phyloP scores from a whole-genome alignment of 2,797 vertebrate species.

The Anableps anableps region DNA sequence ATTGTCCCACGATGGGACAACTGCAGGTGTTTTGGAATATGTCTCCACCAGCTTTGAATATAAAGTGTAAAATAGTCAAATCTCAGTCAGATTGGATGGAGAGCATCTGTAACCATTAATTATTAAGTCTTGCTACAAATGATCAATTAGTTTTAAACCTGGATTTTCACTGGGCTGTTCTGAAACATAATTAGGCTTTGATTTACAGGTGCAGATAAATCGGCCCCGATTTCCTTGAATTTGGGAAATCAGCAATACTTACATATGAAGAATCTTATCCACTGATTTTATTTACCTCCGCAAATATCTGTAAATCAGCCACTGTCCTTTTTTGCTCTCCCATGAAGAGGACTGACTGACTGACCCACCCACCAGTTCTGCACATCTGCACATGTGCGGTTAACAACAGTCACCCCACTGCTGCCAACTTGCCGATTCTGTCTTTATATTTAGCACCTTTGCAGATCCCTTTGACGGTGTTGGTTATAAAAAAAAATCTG shows the following conservation, averaged over 20 bases:
- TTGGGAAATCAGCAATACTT: background rate
- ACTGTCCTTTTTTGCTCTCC: background rate
- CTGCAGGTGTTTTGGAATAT: background rate
- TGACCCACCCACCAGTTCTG: too few relatives aligned
- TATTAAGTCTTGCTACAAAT: background rate
- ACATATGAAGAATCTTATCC: too few relatives aligned
- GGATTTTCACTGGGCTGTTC: background rate
- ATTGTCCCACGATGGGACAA: too few relatives aligned
- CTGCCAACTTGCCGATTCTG: too few relatives aligned
- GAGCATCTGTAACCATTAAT: background rate
- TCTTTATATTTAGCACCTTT: too few relatives aligned
- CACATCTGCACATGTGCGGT: too few relatives aligned
- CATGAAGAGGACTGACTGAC: too few relatives aligned
- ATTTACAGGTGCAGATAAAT: background rate
- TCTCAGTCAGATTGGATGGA: background rate
- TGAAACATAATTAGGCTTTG: background rate
- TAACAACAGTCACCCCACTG: too few relatives aligned
- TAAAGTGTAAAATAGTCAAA: background rate
- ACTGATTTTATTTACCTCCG: too few relatives aligned
- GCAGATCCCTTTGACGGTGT: too few relatives aligned
- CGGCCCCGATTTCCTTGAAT: background rate
- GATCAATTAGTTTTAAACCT: background rate
- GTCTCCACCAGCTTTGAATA: background rate
- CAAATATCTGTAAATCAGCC: background rate
- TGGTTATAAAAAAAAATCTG: too few relatives aligned